Conservation (phyloP, 2,888 invertebrate species). For the Podotricha telesiphe region DNA sequence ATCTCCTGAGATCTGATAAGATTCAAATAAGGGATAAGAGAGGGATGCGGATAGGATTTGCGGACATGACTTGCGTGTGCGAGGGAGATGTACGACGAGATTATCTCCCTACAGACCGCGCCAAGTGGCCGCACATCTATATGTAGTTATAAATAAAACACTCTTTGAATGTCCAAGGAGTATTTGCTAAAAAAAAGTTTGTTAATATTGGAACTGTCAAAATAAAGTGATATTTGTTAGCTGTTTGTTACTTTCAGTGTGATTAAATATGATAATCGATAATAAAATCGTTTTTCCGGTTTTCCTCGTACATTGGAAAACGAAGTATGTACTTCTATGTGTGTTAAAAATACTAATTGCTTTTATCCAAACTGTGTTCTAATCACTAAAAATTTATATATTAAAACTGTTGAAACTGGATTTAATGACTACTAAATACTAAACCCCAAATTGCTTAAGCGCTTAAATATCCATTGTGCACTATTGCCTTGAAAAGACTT, state of each 20-base stretch:
- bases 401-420: background rate
- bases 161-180: constrained; percentile 49
- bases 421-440: constrained; percentile 3
- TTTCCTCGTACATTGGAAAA: too few species aligned
- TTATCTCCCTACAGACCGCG: constrained; percentile 77
- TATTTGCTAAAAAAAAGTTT: constrained; percentile 28
- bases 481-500: background rate
- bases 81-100: constrained; percentile 70
- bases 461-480: constrained; percentile 14
- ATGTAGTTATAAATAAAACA: constrained; percentile 52
- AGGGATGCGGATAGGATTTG: constrained; percentile 76
- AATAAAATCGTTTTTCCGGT: too few species aligned
- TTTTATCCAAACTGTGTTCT: too few species aligned
- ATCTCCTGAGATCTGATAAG: constrained; percentile 84
- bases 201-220: constrained; percentile 29
- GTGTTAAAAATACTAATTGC: too few species aligned
- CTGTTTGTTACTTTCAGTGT: background rate
- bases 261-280: background rate
- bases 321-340: too few species aligned
- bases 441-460: constrained; percentile 3
- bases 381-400: background rate
- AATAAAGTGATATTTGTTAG: background rate
- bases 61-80: constrained; percentile 60
- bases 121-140: constrained; percentile 62
- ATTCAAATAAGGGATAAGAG: constrained; percentile 85